Evolutionary conservation across 1,140 invertebrate species (phyloP).

Genomic region (Psix sp.): DNA sequence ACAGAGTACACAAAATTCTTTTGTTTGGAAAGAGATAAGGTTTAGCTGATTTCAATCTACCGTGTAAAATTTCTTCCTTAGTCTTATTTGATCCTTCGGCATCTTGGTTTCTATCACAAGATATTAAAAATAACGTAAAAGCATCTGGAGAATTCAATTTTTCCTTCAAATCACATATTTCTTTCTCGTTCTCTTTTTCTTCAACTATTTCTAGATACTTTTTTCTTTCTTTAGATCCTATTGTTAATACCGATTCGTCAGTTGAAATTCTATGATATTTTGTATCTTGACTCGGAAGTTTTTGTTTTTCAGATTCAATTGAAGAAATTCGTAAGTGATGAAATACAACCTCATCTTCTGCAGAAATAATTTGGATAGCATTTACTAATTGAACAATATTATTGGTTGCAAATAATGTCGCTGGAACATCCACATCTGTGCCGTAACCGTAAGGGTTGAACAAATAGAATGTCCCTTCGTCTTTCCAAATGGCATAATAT

Average conservation of each 20-base stretch:
- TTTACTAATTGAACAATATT: constrained; percentile 63
- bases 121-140: constrained; percentile 65
- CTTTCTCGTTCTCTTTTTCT: constrained; percentile 26
- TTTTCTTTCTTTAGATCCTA: constrained; percentile 6
- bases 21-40: constrained; percentile 67
- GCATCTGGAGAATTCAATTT: constrained; percentile 64
- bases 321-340: constrained; percentile 5
- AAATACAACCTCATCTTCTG: constrained; percentile 7
- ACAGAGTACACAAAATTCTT: constrained; percentile 63
- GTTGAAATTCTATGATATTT: constrained; percentile 7
- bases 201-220: constrained; percentile 2
- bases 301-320: neutral
- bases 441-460: constrained; percentile 73
- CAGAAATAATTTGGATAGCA: constrained; percentile 62
- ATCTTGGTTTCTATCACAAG: constrained; percentile 39
- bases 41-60: constrained; percentile 68
- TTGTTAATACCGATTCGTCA: constrained; percentile 14
- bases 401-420: constrained; percentile 59
- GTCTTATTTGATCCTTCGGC: constrained; percentile 31
- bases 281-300: neutral
- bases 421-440: constrained; percentile 47
- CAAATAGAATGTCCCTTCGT: constrained; percentile 56
- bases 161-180: constrained; percentile 16
- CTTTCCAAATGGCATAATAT: constrained; percentile 67
- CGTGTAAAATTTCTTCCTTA: constrained; percentile 50